phyloP scores from a whole-genome alignment of 1,140 invertebrate genomes.

The Holcopasites calliopsidis region DNA sequence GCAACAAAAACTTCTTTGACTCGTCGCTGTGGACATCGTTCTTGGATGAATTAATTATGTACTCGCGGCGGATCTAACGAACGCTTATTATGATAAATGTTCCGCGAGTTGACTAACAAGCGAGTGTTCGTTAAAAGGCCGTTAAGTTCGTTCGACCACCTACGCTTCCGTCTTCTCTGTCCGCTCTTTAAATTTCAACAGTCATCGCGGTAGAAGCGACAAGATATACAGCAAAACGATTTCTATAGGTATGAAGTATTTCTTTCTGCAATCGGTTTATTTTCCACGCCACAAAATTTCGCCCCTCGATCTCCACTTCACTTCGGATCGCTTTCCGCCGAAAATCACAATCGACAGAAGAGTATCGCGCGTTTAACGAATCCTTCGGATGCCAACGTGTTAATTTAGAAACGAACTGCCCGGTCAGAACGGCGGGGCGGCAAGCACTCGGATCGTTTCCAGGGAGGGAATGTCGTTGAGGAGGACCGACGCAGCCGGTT shows the following conservation, averaged over 20 bases:
- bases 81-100: conserved; percentile 6
- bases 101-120: no score
- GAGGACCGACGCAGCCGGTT: background rate
- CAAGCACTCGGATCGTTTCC: background rate
- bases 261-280: no score
- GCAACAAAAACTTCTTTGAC: background rate
- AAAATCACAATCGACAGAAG: background rate
- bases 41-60: background rate
- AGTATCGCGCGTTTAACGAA: conserved; percentile 1
- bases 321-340: no score
- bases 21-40: background rate
- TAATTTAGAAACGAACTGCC: background rate
- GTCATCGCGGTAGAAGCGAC: no score
- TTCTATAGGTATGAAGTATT: no score
- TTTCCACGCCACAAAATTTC: no score
- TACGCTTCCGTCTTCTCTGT: background rate
- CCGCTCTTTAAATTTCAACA: background rate
- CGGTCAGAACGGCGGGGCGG: background rate
- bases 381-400: background rate
- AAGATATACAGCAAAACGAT: no score
- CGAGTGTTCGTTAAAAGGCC: conserved; percentile 19
- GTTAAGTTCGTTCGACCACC: background rate
- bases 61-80: background rate
- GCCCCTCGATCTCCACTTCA: background rate
- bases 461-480: background rate